Evolutionary conservation across 2,888 invertebrate genomes (phyloP).

Genomic region (Amphipyra tragopoginis): DNA sequence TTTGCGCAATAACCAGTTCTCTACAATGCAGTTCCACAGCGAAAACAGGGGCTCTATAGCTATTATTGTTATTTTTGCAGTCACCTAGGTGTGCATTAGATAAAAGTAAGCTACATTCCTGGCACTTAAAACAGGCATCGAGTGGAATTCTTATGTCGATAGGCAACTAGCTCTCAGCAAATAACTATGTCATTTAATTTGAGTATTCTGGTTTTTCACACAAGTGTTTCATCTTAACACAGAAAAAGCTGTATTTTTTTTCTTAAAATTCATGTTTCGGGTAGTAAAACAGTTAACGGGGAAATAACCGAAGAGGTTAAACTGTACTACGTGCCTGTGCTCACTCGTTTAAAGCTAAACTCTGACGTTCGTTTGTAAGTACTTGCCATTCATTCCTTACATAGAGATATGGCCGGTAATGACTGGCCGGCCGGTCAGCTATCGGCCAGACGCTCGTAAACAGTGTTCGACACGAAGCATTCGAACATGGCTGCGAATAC

Average conservation of each 20-base stretch:
- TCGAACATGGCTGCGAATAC: constrained; percentile 83
- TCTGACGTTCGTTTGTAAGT: constrained; percentile 80
- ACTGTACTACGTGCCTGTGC: constrained; percentile 78
- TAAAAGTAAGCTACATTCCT: constrained; percentile 33
- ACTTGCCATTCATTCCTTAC: constrained; percentile 86
- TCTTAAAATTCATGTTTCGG: constrained; percentile 70
- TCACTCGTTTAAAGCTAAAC: constrained; percentile 79
- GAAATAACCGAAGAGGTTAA: constrained; percentile 73
- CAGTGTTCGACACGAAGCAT: constrained; percentile 82
- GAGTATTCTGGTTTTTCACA: constrained; percentile 26
- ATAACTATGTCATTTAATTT: constrained; percentile 13
- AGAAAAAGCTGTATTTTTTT: constrained; percentile 58
- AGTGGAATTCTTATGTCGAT: constrained; percentile 22
- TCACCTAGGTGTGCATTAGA: constrained; percentile 55
- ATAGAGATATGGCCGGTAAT: constrained; percentile 87
- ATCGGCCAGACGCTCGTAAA: constrained; percentile 87
- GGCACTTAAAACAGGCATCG: constrained; percentile 28
- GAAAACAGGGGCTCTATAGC: constrained; percentile 74
- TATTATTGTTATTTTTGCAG: constrained; percentile 75
- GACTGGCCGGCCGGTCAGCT: constrained; percentile 81
- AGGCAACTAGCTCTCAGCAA: constrained; percentile 21
- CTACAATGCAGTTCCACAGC: constrained; percentile 75
- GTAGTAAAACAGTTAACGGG: constrained; percentile 78
- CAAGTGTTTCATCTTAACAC: constrained; percentile 40
- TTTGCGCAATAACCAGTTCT: constrained; percentile 84